These are phyloP conservation scores for Xestobium rufovillosum DNA, from an alignment of 2,888 invertebrate species.

Conservation along the genomic window DNA sequence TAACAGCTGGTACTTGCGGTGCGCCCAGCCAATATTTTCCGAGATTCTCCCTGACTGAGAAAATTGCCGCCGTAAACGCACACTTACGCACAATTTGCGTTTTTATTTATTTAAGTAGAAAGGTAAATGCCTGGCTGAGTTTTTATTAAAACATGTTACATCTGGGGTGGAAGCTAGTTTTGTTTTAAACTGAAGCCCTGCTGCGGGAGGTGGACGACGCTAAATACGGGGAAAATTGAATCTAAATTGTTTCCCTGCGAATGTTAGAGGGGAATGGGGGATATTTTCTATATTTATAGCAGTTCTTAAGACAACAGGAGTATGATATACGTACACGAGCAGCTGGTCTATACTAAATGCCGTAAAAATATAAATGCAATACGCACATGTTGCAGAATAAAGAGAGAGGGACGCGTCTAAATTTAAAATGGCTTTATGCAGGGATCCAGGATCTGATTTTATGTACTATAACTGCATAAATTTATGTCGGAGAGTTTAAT, in stretches of 20 bases:
- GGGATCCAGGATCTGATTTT: no score
- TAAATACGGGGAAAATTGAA: conserved; percentile 18
- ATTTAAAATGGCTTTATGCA: no score
- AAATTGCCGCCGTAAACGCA: conserved; percentile 33
- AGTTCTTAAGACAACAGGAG: conserved; percentile 34
- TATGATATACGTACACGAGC: conserved; percentile 31
- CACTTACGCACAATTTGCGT: conserved; percentile 37
- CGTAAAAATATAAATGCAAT: conserved; percentile 28
- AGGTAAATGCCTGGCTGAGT: conserved; percentile 27
- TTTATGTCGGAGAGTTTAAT: no score
- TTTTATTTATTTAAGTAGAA: conserved; percentile 34
- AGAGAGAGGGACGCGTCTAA: no score
- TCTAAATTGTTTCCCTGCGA: conserved; percentile 24
- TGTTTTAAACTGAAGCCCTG: conserved; percentile 19
- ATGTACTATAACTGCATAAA: no score
- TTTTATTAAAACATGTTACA: conserved; percentile 34
- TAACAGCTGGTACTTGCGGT: no score
- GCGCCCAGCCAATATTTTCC: no score
- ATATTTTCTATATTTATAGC: conserved; percentile 32
- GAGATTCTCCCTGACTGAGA: no score
- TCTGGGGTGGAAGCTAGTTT: conserved; percentile 23
- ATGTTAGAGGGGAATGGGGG: conserved; percentile 15
- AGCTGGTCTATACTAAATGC: conserved; percentile 32
- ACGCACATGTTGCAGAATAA: conserved; percentile 25
- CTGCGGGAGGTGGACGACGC: conserved; percentile 13